These are phyloP conservation scores for Drosophila trichaetosa DNA, from an alignment of 2,888 invertebrate genomes.

Conservation along the genomic window DNA sequence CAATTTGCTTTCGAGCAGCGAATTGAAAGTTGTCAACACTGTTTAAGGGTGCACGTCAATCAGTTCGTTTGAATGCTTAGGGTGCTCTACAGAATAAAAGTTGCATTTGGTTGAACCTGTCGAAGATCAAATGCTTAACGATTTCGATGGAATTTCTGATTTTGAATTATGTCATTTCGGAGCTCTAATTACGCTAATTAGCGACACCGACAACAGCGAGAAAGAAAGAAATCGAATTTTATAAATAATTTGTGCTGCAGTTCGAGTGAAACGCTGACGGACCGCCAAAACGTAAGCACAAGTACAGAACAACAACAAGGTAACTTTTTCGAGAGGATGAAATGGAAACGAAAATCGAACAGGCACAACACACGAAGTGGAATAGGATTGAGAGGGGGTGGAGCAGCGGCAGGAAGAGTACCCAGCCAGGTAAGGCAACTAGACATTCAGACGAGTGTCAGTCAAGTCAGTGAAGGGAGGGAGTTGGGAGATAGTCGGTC, in stretches of 20 bases:
- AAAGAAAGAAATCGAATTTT: conserved; percentile 43
- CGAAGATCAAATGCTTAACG: conserved; percentile 21
- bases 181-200: conserved; percentile 67
- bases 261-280: conserved; percentile 31
- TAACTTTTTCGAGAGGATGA: conserved; percentile 41
- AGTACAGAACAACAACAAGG: conserved; percentile 10
- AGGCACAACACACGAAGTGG: conserved; percentile 7
- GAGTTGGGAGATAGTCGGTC: conserved; percentile 17
- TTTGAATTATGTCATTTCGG: conserved; percentile 17
- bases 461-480: conserved; percentile 38
- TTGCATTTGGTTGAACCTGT: conserved; percentile 8
- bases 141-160: conserved; percentile 25
- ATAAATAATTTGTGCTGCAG: conserved; percentile 65
- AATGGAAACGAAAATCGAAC: conserved; percentile 52
- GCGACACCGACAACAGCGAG: conserved; percentile 11
- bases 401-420: not conserved
- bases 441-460: conserved; percentile 47
- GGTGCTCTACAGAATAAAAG: not conserved
- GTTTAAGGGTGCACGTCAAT: conserved; percentile 52
- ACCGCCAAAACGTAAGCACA: conserved; percentile 29
- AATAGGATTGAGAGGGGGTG: not conserved
- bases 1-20: conserved; percentile 44
- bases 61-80: conserved; percentile 30
- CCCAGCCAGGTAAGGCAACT: conserved; percentile 12
- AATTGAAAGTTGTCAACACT: conserved; percentile 10